Evolutionary conservation across 1,140 invertebrate genomes (phyloP), one percentile per base, ranked within the genome.

Genomic region (Diorhabda elongata): DNA sequence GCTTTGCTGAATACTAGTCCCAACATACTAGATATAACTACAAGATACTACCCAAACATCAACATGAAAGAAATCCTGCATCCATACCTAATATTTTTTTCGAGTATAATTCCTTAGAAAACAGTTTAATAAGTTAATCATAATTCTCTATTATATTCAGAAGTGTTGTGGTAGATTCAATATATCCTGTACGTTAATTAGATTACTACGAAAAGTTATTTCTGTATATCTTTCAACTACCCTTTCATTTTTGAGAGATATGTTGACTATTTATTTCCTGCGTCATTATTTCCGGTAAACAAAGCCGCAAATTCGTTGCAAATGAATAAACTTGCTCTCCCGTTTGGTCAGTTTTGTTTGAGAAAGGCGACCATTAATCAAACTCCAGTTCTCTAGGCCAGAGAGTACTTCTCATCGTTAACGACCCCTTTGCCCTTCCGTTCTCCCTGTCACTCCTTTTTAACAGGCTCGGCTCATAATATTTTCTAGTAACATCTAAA

Each of bases 231-330:
- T 26, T n/a, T 52, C n/a, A n/a, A n/a, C 47, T 52, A 8, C 47
- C 47, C 47, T 26, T 4, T 52, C 4, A 6, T 8, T 52, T 52
- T 52, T 52, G 6, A 6, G 47, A 52, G 47, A 52, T 52, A 52
- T 52, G 47, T 52, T n/a, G 47, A n/a, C 47, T 52, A 52, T 52
- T 52, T 52, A 52, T 52, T 52, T 52, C n/a, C 47, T 52, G 47
- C 47, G 47, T 52, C 47, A 52, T 52, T 52, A 52, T 52, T 52
- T 52, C 47, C 47, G 47, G 47, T 52, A 52, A 52, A 52, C 47
- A 52, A 52, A 52, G 47, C 47, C 47, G 47, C 47, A 52, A 52
- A 52, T 52, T 52, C 47, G 47, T 52, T 52, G 47, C 47, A 52
- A 52, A 52, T 52, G 47, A 52, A 52, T 52, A 52, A 52, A 52